Conservation (phyloP, 2,113 vertebrate genomes). For the Cavia aperea region DNA sequence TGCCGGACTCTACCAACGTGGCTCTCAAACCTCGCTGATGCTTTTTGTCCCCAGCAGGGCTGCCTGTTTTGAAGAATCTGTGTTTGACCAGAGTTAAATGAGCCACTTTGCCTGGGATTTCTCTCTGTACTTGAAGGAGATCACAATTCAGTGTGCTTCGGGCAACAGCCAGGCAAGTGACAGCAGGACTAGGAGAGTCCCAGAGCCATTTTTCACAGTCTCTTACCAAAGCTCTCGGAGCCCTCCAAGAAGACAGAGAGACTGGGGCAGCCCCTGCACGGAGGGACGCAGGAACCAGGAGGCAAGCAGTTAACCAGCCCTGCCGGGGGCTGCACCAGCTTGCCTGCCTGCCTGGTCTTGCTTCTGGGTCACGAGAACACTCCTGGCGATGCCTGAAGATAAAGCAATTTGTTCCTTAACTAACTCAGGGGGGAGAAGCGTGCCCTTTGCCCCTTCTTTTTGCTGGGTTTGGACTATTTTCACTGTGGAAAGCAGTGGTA, state of each 20-base stretch:
- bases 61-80: slow-evolving; percentile 24
- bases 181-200: neutral
- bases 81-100: slow-evolving; percentile 35
- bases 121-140: neutral
- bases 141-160: neutral
- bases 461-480: neutral
- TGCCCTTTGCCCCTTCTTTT: neutral
- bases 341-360: slow-evolving; percentile 29
- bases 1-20: neutral
- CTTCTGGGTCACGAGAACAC: slow-evolving; percentile 41
- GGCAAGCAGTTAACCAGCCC: neutral
- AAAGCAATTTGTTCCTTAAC: slow-evolving; percentile 21
- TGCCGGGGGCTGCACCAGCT: neutral
- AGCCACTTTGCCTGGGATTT: slow-evolving; percentile 12
- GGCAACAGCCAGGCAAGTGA: neutral
- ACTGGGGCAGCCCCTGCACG: neutral
- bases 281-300: neutral
- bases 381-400: neutral
- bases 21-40: rapidly evolving
- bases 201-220: slow-evolving; percentile 32
- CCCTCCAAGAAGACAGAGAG: neutral
- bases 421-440: neutral
- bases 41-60: neutral
- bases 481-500: neutral
- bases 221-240: neutral